phyloP scores from a whole-genome alignment of 2,888 invertebrate species.

The Drosophila fungiperda region DNA sequence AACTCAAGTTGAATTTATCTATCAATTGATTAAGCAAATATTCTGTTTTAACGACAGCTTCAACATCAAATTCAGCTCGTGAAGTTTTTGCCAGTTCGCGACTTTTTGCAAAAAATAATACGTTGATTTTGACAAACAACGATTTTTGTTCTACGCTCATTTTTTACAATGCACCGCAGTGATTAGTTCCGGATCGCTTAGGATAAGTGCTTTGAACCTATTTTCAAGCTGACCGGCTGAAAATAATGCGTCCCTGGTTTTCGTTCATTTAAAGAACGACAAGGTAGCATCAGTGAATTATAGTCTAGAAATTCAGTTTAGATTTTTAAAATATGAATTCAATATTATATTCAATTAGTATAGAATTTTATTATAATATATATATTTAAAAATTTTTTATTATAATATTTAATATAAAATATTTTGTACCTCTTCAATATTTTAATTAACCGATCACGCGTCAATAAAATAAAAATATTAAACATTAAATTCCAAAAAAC shows the following conservation, averaged over 20 bases:
- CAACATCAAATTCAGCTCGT: slow-evolving; percentile 86
- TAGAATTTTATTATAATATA: not conserved
- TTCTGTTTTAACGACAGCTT: slow-evolving; percentile 86
- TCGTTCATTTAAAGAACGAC: not conserved
- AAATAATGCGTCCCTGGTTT: not conserved
- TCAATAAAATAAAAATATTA: not conserved
- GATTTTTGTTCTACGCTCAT: slow-evolving; percentile 22
- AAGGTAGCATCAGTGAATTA: not conserved
- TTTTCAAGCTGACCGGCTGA: not conserved
- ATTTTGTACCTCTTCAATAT: not conserved
- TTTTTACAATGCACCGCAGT: not conserved
- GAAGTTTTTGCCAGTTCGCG: slow-evolving; percentile 91
- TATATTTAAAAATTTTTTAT: not conserved
- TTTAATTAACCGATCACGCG: not conserved
- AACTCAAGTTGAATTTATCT: slow-evolving; percentile 87
- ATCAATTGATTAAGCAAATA: slow-evolving; percentile 88
- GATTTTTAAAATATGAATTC: not conserved
- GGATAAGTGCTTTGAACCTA: not conserved
- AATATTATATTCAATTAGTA: not conserved
- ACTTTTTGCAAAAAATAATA: slow-evolving; percentile 93
- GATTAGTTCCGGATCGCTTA: not conserved
- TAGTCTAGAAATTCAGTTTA: not conserved
- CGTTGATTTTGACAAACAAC: slow-evolving; percentile 16
- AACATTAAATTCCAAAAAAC: not conserved
- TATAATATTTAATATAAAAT: not conserved